Evolutionary conservation across 2,888 invertebrate species (phyloP).

Genomic region (Hirtodrosophila alboralis): DNA sequence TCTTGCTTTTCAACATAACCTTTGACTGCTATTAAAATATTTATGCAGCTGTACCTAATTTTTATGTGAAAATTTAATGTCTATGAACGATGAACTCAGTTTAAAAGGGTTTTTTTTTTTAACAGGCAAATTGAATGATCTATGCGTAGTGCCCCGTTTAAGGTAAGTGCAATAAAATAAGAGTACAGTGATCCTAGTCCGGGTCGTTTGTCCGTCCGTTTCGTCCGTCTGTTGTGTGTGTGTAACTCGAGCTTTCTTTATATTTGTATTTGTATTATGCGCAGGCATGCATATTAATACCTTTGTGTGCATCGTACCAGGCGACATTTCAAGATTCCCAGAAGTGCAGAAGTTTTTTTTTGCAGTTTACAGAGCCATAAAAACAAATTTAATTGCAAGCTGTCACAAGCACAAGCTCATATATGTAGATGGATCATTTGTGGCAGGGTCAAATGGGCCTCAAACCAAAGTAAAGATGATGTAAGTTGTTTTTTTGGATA

Average conservation of each 20-base stretch:
- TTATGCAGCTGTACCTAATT: no score
- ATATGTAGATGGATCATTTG: constrained; percentile 36
- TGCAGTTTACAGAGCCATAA: constrained; percentile 68
- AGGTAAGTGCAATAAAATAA: constrained; percentile 46
- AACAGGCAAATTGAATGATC: background rate
- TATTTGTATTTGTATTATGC: constrained; percentile 76
- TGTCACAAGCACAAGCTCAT: constrained; percentile 58
- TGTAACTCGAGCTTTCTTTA: constrained; percentile 78
- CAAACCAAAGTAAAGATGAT: constrained; percentile 34
- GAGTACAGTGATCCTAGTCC: constrained; percentile 56
- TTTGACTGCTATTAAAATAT: no score
- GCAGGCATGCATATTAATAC: constrained; percentile 75
- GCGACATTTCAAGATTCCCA: constrained; percentile 61
- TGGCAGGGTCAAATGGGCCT: constrained; percentile 38
- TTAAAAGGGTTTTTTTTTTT: no score
- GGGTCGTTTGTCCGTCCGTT: constrained; percentile 56
- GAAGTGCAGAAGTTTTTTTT: constrained; percentile 67
- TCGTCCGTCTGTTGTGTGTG: constrained; percentile 50
- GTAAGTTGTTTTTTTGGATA: constrained; percentile 58
- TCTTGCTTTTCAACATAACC: no score
- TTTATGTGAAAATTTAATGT: no score
- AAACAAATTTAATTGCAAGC: constrained; percentile 78
- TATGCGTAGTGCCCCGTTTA: constrained; percentile 8
- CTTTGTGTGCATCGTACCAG: constrained; percentile 37
- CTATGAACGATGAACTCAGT: no score